Base-by-base conservation (phyloP, 1,140 invertebrate species). In the Trachelipus rathkii region DNA sequence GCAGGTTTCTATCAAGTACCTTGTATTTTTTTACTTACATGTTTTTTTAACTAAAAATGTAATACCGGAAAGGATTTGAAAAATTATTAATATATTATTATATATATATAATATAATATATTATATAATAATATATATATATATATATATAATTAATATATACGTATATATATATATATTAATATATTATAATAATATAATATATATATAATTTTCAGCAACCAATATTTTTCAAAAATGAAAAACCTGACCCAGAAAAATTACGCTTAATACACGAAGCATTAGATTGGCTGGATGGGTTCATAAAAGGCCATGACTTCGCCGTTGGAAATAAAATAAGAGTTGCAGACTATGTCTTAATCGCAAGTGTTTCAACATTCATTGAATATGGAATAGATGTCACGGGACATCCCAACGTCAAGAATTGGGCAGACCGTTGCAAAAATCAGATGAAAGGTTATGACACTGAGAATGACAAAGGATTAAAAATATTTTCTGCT, bases 261-360 rank as follows among this genome's bases (percentile, higher is more conserved):
- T 44, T 74, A 33, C 70, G 77, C 44, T 77, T 68, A 15, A 53
- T 82, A 10, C 75, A 82, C 1, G 80, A 83, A 68, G 66, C 79
- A 0, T 53, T 84, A 23, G 76, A 72, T 0, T 76, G 80, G 44
- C 76, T 84, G 13, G 82, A 84, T 45, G 77, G 70, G 23, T 78
- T 82, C 71, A 75, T 84, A n/a, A 60, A 60, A 24, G 81, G 75
- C 24, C 73, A 75, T 33, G 13, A 74, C n/a, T 84, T 81, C 68
- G 82, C 78, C 10, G 83, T 82, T 8, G 84, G 83, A 9, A 82
- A 84, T 75, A 75, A 81, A 10, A 68, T 84, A 44, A 85, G 84
- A 10, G 78, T 85, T 10, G 84, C 84, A 19, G 84, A 85, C 74
- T 73, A 82, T 44, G 78, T 76, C 10, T 74, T 85, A 0, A 44